These are phyloP conservation scores for Choristoneura rosaceana DNA, from an alignment of 2,888 invertebrate genomes.

Conservation along the genomic window DNA sequence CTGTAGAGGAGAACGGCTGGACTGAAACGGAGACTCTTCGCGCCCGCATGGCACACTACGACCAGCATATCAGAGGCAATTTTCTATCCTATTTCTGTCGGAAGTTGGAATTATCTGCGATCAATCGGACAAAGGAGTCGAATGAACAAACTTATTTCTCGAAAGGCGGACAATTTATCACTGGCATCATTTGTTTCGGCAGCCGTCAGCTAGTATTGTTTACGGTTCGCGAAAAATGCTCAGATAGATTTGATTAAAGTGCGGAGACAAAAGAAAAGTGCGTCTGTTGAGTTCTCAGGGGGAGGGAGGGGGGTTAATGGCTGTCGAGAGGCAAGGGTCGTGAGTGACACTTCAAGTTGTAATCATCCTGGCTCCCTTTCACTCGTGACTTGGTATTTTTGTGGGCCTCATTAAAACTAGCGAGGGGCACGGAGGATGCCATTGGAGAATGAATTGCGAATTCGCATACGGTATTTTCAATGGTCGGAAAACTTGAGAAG, in stretches of 20 bases:
- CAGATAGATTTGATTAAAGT: constrained; percentile 48
- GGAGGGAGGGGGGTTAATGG: constrained; percentile 52
- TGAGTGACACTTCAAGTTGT: constrained; percentile 43
- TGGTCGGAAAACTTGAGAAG: neutral
- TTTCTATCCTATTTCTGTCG: constrained; percentile 61
- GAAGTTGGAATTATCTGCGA: constrained; percentile 76
- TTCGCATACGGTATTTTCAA: constrained; percentile 30
- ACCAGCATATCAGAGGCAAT: constrained; percentile 59
- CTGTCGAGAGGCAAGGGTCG: constrained; percentile 49
- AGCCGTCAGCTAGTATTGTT: constrained; percentile 57
- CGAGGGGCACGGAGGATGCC: constrained; percentile 25
- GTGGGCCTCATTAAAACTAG: constrained; percentile 41
- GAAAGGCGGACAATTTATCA: constrained; percentile 70
- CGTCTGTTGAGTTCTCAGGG: constrained; percentile 49
- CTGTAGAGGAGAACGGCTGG: no score
- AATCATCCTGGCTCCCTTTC: constrained; percentile 40
- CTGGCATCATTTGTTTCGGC: constrained; percentile 67
- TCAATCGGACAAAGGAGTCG: constrained; percentile 76
- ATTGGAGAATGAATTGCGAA: constrained; percentile 35
- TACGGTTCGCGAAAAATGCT: constrained; percentile 52
- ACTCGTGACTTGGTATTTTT: constrained; percentile 35
- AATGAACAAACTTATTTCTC: constrained; percentile 68
- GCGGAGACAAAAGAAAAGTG: constrained; percentile 49
- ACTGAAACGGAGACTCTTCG: no score
- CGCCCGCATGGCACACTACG: constrained; percentile 7